Evolutionary conservation across 1,140 invertebrate genomes (phyloP), one percentile per base, ranked within the genome.

Genomic region (Apis florea): DNA sequence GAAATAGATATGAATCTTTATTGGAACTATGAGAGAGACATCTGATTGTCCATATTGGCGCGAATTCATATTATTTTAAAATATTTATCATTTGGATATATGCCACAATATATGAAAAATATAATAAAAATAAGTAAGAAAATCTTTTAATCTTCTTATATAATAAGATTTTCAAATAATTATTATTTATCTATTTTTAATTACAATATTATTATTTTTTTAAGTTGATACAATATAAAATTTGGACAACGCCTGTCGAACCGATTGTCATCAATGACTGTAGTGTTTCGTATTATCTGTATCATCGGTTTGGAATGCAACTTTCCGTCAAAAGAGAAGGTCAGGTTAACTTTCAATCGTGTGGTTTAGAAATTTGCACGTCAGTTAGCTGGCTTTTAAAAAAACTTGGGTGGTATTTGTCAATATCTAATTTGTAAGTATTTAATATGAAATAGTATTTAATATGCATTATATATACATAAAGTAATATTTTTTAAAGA

Each of bases 311-410:
- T 89, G 89, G 88, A 83, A 90, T 90, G 89, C 88, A 88, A 89
- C 80, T 88, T 82, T 86, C 81, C 72, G 75, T 87, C 54, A 89
- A 89, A 85, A 86, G 84, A 83, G 70, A 82, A 51, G 84, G 70
- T 79, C 84, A 89, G 82, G 82, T 88, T 84, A 88, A 86, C 64
- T 84, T 86, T 71, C 78, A 89, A 59, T 83, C 88, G 71, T 90
- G 89, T 66, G 87, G 88, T 61, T 82, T 90, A 74, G 88, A 91
- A 78, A 90, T 90, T 85, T 91, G 88, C n/a, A 81, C 85, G 15
- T 85, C 86, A 58, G 82, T 85, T 13, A 88, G 83, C 80, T 91
- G 84, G 83, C 63, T 91, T 69, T 72, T 87, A 2, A 87, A 89
- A 51, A 90, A 86, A 81, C 59, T 91, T 51, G 79, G 85, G 58